Evolutionary conservation across 2,113 vertebrate species (phyloP).

Genomic region (Chascanopsetta lugubris): DNA sequence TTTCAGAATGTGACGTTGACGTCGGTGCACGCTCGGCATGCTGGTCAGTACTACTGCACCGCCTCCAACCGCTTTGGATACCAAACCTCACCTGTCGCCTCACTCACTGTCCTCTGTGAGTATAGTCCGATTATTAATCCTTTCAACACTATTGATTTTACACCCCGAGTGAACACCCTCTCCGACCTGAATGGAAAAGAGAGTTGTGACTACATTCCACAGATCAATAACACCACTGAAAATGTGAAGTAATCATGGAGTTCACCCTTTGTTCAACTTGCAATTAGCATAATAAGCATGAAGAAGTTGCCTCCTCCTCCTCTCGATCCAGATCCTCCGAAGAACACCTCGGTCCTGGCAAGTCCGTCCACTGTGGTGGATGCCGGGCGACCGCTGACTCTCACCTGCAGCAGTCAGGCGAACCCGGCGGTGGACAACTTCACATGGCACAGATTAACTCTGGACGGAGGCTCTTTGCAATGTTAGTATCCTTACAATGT

Average conservation of each 20-base stretch:
- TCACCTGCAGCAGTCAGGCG: constrained; percentile 83
- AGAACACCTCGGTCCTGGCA: constrained; percentile 81
- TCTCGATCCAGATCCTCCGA: constrained; percentile 75
- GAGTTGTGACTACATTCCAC: not conserved
- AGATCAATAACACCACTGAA: not conserved
- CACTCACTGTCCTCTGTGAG: constrained; percentile 80
- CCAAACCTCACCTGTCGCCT: constrained; percentile 63
- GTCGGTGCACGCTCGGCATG: constrained; percentile 69
- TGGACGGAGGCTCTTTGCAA: constrained; percentile 66
- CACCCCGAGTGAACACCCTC: no score
- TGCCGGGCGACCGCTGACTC: constrained; percentile 78
- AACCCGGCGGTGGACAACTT: constrained; percentile 83
- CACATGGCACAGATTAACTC: constrained; percentile 80
- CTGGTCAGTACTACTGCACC: constrained; percentile 81
- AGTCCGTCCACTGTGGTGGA: constrained; percentile 82
- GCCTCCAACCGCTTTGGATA: constrained; percentile 75
- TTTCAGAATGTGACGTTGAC: constrained; percentile 75
- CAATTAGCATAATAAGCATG: no score
- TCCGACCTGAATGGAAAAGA: no score
- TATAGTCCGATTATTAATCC: constrained; percentile 19
- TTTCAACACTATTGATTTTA: no score
- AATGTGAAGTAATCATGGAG: not conserved
- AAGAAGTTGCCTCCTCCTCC: not conserved
- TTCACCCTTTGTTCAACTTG: not conserved
- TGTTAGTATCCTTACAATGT: constrained; percentile 66